Percentiles rank a stretch among this genome's conserved stretches.
These are phyloP conservation scores for Habroteleia sp. DNA, from an alignment of 2,888 invertebrate species.

Conservation along the genomic window DNA sequence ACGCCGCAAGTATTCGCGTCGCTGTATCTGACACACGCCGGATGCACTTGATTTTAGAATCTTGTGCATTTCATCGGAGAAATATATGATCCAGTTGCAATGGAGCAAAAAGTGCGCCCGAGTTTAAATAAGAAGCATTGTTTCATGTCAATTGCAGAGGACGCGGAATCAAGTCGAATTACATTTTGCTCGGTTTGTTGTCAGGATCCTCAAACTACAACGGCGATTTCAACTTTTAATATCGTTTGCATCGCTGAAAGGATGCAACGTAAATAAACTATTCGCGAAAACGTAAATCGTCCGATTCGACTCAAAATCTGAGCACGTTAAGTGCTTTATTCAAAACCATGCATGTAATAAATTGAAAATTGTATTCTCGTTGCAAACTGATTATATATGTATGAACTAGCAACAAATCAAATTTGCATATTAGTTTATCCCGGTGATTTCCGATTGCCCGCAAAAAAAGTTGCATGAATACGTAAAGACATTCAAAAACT, in stretches of 20 bases:
- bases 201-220: slow-evolving; percentile 3
- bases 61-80: slow-evolving; percentile 30
- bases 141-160: slow-evolving; percentile 55
- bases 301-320: background rate
- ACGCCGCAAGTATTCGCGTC: slow-evolving; percentile 23
- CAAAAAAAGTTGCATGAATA: too few species aligned
- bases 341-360: background rate
- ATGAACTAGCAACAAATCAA: too few species aligned
- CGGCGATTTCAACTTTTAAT: slow-evolving; percentile 18
- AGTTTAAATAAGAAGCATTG: slow-evolving; percentile 53
- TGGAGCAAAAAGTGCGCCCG: slow-evolving; percentile 34
- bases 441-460: too few species aligned
- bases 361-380: too few species aligned
- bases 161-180: slow-evolving; percentile 36
- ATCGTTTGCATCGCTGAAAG: slow-evolving; percentile 20
- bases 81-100: slow-evolving; percentile 37
- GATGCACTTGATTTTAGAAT: slow-evolving; percentile 19
- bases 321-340: background rate
- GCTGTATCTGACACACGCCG: slow-evolving; percentile 28
- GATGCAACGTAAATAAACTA: slow-evolving; percentile 2
- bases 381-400: too few species aligned
- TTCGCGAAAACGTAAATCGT: background rate
- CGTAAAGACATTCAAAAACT: too few species aligned
- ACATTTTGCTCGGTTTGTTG: slow-evolving; percentile 2
- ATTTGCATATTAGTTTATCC: too few species aligned